A percentile compares a stretch with the other conserved stretches of the same genome.
These are phyloP conservation scores for Drosophila funebris DNA, from an alignment of 1,140 invertebrate genomes.

Conservation along the genomic window DNA sequence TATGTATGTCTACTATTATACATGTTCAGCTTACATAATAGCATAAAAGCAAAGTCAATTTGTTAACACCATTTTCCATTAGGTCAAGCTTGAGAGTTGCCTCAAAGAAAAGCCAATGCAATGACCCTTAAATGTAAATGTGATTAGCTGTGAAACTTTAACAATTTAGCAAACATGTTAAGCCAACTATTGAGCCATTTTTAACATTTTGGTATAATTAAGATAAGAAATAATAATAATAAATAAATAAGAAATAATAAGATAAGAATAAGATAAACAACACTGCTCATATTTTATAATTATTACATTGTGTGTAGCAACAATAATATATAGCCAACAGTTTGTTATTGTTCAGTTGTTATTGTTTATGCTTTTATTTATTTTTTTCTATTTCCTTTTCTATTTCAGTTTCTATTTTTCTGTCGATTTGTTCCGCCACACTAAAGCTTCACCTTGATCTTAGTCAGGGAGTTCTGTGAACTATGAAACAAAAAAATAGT, in stretches of 20 bases:
- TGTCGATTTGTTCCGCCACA: constrained; percentile 56
- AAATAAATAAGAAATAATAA: too few relatives aligned
- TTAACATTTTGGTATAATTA: neutral
- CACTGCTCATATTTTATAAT: too few relatives aligned
- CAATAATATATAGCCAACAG: neutral
- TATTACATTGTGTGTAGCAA: too few relatives aligned
- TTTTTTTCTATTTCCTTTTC: constrained; percentile 6
- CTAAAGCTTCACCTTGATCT: constrained; percentile 69
- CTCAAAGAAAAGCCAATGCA: neutral
- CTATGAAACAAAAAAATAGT: constrained; percentile 5
- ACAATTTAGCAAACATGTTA: neutral
- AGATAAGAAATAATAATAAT: neutral
- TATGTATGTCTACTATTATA: neutral
- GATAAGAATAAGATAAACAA: too few relatives aligned
- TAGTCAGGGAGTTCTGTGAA: constrained; percentile 28
- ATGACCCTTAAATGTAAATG: neutral
- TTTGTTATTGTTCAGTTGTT: neutral
- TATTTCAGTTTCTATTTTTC: constrained; percentile 1
- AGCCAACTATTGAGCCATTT: neutral
- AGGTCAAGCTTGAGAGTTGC: neutral
- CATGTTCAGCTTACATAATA: constrained; percentile 7
- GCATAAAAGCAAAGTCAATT: constrained; percentile 1
- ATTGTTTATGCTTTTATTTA: constrained; percentile 21
- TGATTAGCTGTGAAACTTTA: constrained; percentile 1
- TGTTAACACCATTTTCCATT: constrained; percentile 57